These are phyloP conservation scores for Percina caprodes DNA, from an alignment of 2,113 vertebrate genomes.

Conservation along the genomic window DNA sequence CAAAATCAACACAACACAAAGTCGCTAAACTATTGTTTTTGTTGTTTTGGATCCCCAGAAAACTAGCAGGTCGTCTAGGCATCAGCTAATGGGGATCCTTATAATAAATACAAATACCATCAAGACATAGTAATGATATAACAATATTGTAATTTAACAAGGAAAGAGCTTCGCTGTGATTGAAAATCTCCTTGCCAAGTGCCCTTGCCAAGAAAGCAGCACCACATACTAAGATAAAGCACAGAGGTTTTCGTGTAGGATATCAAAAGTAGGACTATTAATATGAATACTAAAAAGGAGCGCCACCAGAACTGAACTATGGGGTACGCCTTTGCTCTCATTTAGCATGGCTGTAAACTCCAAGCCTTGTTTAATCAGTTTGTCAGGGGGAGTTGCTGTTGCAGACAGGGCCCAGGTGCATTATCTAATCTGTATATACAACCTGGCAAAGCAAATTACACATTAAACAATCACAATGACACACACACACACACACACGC, in stretches of 20 bases:
- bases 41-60: too few species aligned
- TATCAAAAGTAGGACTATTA: neutral
- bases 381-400: neutral
- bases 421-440: slow-evolving; percentile 42
- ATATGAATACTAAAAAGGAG: neutral
- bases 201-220: neutral
- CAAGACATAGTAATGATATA: neutral
- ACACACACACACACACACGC: slow-evolving; percentile 20
- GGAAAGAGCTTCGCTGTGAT: neutral
- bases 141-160: neutral
- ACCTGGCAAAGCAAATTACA: slow-evolving; percentile 10
- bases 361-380: slow-evolving; percentile 21
- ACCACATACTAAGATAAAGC: neutral
- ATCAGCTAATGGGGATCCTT: too few species aligned
- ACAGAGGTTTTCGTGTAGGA: neutral
- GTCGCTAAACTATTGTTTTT: neutral
- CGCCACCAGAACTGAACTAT: neutral
- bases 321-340: neutral
- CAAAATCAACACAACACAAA: neutral
- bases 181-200: neutral
- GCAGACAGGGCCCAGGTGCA: slow-evolving; percentile 19
- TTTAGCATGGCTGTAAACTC: neutral
- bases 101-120: neutral
- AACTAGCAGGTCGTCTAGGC: too few species aligned
- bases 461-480: neutral